phyloP scores from a whole-genome alignment of 1,140 invertebrate genomes.

The Eubasilissa regina region DNA sequence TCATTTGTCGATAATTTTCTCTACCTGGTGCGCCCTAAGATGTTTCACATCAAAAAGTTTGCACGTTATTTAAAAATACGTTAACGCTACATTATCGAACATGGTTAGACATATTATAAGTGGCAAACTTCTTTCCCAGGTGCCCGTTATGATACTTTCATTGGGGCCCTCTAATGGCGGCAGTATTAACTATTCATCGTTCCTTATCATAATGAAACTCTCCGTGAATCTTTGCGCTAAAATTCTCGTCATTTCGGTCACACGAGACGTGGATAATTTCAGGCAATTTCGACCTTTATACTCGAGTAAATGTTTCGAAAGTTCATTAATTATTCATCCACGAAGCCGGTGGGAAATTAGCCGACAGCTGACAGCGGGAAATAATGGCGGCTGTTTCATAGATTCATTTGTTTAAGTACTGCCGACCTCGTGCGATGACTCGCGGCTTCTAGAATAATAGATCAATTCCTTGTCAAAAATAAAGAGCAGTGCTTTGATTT shows the following conservation, averaged over 20 bases:
- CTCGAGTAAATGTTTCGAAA: constrained; percentile 52
- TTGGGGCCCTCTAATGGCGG: too few species aligned
- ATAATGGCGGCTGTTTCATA: constrained; percentile 50
- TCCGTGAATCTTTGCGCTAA: not conserved
- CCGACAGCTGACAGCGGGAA: constrained; percentile 53
- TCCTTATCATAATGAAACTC: not conserved
- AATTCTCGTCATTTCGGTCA: constrained; percentile 26
- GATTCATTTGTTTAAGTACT: constrained; percentile 48
- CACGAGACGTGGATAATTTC: constrained; percentile 24
- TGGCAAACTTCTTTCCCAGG: too few species aligned
- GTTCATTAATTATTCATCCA: constrained; percentile 59
- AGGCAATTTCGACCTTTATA: constrained; percentile 33
- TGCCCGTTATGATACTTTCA: too few species aligned
- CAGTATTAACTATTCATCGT: too few species aligned
- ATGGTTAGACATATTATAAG: too few species aligned
- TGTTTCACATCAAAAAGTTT: too few species aligned
- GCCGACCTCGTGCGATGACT: constrained; percentile 3
- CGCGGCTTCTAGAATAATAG: constrained; percentile 14
- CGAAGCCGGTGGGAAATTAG: constrained; percentile 55
- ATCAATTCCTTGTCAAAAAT: constrained; percentile 11
- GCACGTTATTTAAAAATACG: too few species aligned
- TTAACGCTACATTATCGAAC: too few species aligned
- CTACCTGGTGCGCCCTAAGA: too few species aligned
- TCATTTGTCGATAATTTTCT: too few species aligned
- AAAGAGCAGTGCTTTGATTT: not conserved